Percentiles rank a stretch among this genome's conserved stretches.
These are phyloP conservation scores for Nycticryphes semicollaris DNA, from an alignment of 2,113 vertebrate species.

Conservation along the genomic window DNA sequence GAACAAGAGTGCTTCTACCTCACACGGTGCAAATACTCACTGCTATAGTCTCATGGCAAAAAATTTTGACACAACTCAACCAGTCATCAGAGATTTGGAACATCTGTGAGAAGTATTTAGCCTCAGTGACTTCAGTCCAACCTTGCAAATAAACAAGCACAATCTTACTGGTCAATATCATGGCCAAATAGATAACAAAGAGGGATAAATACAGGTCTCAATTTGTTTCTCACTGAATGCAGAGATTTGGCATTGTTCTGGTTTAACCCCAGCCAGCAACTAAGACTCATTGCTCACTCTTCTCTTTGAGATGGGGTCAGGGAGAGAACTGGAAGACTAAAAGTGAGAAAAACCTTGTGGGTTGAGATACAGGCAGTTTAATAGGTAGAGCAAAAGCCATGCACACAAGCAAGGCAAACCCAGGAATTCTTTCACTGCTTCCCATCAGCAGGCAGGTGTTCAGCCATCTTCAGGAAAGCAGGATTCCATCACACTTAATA, in stretches of 20 bases:
- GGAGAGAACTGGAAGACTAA: not conserved
- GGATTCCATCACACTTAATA: not conserved
- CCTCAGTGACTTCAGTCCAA: not conserved
- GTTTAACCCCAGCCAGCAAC: not conserved
- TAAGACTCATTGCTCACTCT: not conserved
- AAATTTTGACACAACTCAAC: not conserved
- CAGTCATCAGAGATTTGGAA: not conserved
- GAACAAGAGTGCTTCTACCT: not conserved
- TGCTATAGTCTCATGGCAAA: not conserved
- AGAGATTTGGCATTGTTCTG: not conserved
- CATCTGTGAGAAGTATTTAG: not conserved
- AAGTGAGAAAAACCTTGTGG: not conserved
- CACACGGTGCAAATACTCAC: not conserved
- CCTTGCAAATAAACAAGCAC: not conserved
- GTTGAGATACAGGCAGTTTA: not conserved
- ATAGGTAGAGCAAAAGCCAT: not conserved
- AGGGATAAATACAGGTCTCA: not conserved
- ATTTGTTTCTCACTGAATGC: not conserved
- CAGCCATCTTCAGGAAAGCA: not conserved
- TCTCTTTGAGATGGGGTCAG: not conserved
- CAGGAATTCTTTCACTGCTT: not conserved
- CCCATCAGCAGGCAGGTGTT: not conserved
- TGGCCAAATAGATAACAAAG: not conserved
- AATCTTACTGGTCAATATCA: not conserved
- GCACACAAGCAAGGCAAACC: not conserved